A percentile compares a stretch with the other conserved stretches of the same genome.
Evolutionary conservation across 1,140 invertebrate species (phyloP).

Genomic region (Listronotus bonariensis): DNA sequence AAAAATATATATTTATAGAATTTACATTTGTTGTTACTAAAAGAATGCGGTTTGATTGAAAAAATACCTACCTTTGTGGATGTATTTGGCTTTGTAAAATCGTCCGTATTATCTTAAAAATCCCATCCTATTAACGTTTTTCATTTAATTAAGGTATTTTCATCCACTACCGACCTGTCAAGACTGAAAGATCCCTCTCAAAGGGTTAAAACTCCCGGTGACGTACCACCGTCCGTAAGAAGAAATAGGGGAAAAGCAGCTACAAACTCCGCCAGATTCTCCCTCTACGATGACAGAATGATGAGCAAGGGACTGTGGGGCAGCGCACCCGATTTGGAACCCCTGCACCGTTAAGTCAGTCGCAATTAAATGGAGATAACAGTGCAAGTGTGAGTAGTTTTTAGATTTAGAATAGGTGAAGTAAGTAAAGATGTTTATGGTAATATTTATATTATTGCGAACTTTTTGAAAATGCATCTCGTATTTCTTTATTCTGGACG

Average conservation of each 20-base stretch:
- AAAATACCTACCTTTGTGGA: too few species aligned
- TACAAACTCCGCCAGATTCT: constrained; percentile 64
- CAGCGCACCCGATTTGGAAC: constrained; percentile 56
- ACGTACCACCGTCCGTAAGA: constrained; percentile 75
- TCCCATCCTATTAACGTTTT: background rate
- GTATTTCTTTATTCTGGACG: too few species aligned
- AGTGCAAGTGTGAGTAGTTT: constrained; percentile 35
- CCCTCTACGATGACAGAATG: constrained; percentile 84
- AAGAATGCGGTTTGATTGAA: too few species aligned
- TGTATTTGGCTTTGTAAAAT: too few species aligned
- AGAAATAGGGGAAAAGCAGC: constrained; percentile 64
- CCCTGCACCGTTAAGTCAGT: constrained; percentile 12
- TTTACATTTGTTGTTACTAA: too few species aligned
- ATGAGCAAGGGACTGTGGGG: constrained; percentile 63
- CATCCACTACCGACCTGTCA: constrained; percentile 61
- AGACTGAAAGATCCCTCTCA: constrained; percentile 72
- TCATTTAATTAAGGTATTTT: constrained; percentile 57
- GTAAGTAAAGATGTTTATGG: background rate
- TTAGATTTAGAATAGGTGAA: constrained; percentile 5
- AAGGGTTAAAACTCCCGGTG: constrained; percentile 80
- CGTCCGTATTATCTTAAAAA: too few species aligned
- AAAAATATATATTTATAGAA: too few species aligned
- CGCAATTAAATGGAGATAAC: constrained; percentile 21
- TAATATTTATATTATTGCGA: too few species aligned
- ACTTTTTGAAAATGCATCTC: too few species aligned